phyloP scores from a whole-genome alignment of 92 coral and sea anemone genomes.

The Palythoa heliodiscus region DNA sequence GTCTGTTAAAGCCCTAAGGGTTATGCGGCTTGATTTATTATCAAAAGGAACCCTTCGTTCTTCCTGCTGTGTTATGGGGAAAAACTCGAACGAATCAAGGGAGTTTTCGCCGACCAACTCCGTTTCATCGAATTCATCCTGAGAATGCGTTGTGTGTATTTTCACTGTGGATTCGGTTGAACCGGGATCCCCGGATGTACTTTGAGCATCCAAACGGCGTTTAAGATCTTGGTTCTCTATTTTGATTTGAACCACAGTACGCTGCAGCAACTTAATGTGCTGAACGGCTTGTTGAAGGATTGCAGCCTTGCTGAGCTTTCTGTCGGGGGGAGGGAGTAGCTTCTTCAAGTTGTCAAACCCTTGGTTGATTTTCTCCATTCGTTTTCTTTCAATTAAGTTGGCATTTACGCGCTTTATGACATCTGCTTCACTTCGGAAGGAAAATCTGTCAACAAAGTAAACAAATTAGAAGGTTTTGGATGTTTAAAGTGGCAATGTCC shows the following conservation, averaged over 20 bases:
- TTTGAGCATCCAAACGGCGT: background rate
- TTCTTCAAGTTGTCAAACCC: constrained; percentile 81
- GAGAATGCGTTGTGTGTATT: background rate
- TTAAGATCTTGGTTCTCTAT: constrained; percentile 57
- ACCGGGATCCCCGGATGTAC: background rate
- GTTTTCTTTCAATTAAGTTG: constrained; percentile 80
- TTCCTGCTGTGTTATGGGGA: too few relatives aligned
- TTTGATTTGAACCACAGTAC: constrained; percentile 74
- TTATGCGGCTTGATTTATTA: too few relatives aligned
- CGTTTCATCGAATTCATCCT: constrained; percentile 8
- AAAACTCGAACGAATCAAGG: too few relatives aligned
- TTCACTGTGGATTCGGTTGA: background rate
- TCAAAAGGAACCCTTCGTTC: too few relatives aligned
- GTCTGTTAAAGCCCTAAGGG: too few relatives aligned
- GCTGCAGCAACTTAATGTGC: constrained; percentile 77
- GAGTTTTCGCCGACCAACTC: background rate
- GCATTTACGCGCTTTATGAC: constrained; percentile 75
- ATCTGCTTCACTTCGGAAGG: constrained; percentile 56
- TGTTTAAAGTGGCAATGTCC: too few relatives aligned
- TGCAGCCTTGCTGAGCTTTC: constrained; percentile 87
- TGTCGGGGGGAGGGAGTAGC: constrained; percentile 82
- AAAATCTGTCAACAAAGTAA: constrained; percentile 9
- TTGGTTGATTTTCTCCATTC: constrained; percentile 85
- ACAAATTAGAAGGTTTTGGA: background rate
- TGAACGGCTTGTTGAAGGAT: constrained; percentile 87